Base-by-base conservation (phyloP, 2,888 invertebrate species). In the Sepiola atlantica region DNA sequence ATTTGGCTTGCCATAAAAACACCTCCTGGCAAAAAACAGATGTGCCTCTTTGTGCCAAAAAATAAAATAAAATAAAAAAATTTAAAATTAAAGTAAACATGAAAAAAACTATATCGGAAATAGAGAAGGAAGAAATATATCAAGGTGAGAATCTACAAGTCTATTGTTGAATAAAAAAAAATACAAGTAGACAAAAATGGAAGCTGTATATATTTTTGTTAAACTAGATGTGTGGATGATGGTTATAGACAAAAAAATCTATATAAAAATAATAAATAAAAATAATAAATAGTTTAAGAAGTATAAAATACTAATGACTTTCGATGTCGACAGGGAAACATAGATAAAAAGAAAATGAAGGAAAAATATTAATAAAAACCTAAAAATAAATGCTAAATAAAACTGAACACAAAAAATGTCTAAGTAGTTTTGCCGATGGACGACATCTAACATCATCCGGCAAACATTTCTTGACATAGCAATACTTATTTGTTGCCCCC, bases 401-500 rank as follows among this genome's bases (percentile, higher is more conserved):
- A 77, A 77, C 4, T 10, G 32, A 77, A 77, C 4, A 3, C 14
- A 20, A 18, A 16, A 32, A n/a, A 77, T n/a, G 77, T 77, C n/a
- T 32, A 77, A 77, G 77, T 77, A 77, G n/a, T 77, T 77, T 77
- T 77, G 77, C 77, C 77, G 32, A 32, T 77, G 77, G 77, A 77
- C 32, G 77, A 77, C 77, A 77, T 77, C 77, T n/a, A 77, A n/a
- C 77, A 77, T 77, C 77, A 77, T 32, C 77, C 77, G n/a, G 32
- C 77, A 77, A 77, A 77, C 10, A 77, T 77, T 77, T 77, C 45
- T 77, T 77, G 77, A 77, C 77, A 77, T 32, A 32, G 77, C 77
- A 77, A 77, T 77, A 77, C 77, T 77, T 77, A 77, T 77, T 77
- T 77, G n/a, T 77, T 77, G 77, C n/a, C 77, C 77, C n/a, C 77